Evolutionary conservation across 2,113 vertebrate genomes (phyloP).

Genomic region (Hylia prasina): DNA sequence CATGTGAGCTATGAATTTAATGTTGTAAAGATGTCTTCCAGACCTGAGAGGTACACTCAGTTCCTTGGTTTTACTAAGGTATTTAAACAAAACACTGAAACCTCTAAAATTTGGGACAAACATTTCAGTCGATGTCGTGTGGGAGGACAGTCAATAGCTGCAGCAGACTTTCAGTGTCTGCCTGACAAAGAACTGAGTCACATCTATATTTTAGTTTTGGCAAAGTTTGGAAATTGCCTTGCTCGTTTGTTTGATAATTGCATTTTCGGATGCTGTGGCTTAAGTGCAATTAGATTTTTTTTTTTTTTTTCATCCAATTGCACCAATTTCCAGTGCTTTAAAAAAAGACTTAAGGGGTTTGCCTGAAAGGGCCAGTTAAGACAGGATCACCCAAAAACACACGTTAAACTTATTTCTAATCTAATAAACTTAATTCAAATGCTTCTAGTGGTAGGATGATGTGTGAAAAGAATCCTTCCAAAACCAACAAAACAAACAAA

Average conservation of each 20-base stretch:
- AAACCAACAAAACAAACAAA: not conserved
- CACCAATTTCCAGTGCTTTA: not conserved
- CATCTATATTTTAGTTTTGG: not conserved
- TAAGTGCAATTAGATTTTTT: not conserved
- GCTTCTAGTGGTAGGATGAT: not conserved
- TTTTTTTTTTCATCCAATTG: not conserved
- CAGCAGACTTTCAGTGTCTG: not conserved
- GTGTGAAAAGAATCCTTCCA: not conserved
- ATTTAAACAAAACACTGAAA: not conserved
- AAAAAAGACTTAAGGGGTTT: not conserved
- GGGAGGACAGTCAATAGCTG: not conserved
- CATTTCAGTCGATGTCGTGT: fast-evolving
- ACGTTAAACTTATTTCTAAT: not conserved
- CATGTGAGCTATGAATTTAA: not conserved
- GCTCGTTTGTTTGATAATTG: not conserved
- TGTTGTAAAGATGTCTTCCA: not conserved
- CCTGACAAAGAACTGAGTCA: not conserved
- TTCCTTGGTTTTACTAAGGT: not conserved
- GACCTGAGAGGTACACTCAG: not conserved
- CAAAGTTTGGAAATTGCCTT: not conserved
- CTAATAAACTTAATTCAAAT: not conserved
- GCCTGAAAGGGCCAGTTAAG: not conserved
- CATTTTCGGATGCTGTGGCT: not conserved
- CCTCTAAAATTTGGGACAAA: not conserved
- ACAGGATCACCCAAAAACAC: not conserved